phyloP scores from a whole-genome alignment of 1,140 invertebrate species.

The Pissodes strobi region DNA sequence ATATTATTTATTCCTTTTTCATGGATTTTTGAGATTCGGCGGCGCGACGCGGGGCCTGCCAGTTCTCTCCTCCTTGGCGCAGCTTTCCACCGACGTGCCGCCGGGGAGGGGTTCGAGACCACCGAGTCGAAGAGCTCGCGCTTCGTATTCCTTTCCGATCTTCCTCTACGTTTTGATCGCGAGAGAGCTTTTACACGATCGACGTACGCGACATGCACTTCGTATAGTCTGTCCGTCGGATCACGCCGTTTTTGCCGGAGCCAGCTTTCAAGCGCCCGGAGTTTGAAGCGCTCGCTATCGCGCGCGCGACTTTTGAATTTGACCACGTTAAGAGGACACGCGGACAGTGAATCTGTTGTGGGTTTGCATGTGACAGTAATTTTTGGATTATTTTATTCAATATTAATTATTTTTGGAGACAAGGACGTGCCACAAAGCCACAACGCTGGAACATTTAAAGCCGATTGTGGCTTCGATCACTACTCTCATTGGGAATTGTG shows the following conservation, averaged over 20 bases:
- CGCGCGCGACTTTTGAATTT: conserved; percentile 16
- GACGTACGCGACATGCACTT: conserved; percentile 17
- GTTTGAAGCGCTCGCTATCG: conserved; percentile 15
- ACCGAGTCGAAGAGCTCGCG: conserved; percentile 29
- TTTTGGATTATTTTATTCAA: conserved; percentile 18
- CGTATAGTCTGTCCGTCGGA: conserved; percentile 13
- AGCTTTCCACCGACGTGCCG: conserved; percentile 44
- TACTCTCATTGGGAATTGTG: conserved; percentile 56
- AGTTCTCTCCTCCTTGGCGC: conserved; percentile 47
- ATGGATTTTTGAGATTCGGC: conserved; percentile 57
- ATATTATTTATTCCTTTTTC: conserved; percentile 57
- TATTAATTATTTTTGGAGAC: conserved; percentile 26
- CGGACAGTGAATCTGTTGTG: conserved; percentile 17
- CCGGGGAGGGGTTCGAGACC: conserved; percentile 31
- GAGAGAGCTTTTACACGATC: conserved; percentile 15
- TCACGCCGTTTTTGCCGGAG: conserved; percentile 1
- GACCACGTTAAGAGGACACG: conserved; percentile 11
- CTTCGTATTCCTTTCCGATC: conserved; percentile 34
- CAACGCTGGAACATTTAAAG: conserved; percentile 58
- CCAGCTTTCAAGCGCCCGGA: conserved; percentile 41
- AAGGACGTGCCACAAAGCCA: conserved; percentile 39
- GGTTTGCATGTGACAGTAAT: conserved; percentile 9
- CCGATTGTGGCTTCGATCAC: conserved; percentile 56
- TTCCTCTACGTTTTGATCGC: conserved; percentile 32
- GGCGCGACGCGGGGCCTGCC: conserved; percentile 54